Base-by-base conservation (phyloP, 2,797 vertebrate species). In the Sandelia bainsii region DNA sequence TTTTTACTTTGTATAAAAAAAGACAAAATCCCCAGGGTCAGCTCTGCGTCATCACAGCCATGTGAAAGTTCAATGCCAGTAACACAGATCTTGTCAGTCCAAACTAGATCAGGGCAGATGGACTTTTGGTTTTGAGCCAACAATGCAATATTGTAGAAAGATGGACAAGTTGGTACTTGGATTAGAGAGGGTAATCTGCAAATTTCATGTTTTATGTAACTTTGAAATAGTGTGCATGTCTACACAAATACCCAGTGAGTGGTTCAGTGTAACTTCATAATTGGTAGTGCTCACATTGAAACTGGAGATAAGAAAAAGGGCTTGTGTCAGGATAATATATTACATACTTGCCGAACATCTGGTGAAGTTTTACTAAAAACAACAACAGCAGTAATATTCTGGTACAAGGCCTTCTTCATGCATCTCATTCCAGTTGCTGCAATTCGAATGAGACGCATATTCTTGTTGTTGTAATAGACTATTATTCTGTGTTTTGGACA, bases 151-250 rank as follows among this genome's bases (percentile, higher is more conserved):
- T 90, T 93, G 84, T 75, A 45, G 42, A 89, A 85, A 87, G 82
- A 92, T 86, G 80, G 89, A 85, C 82, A 90, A 87, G 57, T 91
- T 90, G 77, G 57, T 78, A 20, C 76, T 84, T 81, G 91, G 92
- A 91, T 93, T 93, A 92, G 83, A 62, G 80, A 72, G 54, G 70
- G 83, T 92, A 91, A 93, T 93, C 90, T 91, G 83, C 69, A 87
- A 87, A 89, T 84, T 71, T 75, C 72, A 84, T 90, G 87, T 87
- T 92, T 91, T 88, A 88, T 86, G 81, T 91, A 89, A 90, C 72
- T 89, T 88, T 79, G 72, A 82, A 85, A 87, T 75, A 61, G 52
- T 74, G 64, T 83, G 68, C 84, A 89, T 93, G 81, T 89, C 84
- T 66, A 75, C 83, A 85, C 72, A 82, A 88, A 90, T 86, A 80